Conservation (phyloP, 2,797 vertebrate genomes). For the Leptatherina wallacei region DNA sequence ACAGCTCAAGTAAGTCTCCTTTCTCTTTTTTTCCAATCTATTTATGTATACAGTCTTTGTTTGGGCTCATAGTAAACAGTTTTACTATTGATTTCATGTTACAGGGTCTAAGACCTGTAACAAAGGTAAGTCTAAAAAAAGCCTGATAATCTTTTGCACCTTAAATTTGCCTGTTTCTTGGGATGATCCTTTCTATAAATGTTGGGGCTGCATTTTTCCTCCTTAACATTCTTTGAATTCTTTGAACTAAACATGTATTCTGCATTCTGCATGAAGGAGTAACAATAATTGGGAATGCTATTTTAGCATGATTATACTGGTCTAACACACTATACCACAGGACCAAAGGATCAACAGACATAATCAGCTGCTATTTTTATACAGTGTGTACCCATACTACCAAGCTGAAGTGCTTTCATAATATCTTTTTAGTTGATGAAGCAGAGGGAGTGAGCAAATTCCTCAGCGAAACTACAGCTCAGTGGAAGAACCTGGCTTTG, state of each 20-base stretch:
- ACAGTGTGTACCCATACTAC: neutral
- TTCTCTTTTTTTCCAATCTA: neutral
- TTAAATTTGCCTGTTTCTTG: slow-evolving; percentile 48
- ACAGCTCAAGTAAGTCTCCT: slow-evolving; percentile 90
- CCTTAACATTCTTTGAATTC: slow-evolving; percentile 43
- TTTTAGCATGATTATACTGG: slow-evolving; percentile 50
- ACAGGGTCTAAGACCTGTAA: slow-evolving; percentile 82
- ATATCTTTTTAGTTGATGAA: slow-evolving; percentile 88
- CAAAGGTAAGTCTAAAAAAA: slow-evolving; percentile 80
- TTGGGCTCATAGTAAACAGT: slow-evolving; percentile 42
- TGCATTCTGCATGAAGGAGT: slow-evolving; percentile 60
- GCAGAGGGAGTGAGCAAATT: slow-evolving; percentile 93
- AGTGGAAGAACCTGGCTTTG: slow-evolving; percentile 95
- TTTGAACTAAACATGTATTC: slow-evolving; percentile 18
- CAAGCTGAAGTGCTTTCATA: neutral
- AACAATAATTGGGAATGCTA: slow-evolving; percentile 46
- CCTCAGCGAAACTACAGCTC: slow-evolving; percentile 90
- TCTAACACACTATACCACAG: slow-evolving; percentile 28
- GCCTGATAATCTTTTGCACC: slow-evolving; percentile 28
- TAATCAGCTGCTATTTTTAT: neutral
- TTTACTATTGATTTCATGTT: slow-evolving; percentile 78
- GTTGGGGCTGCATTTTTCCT: slow-evolving; percentile 39
- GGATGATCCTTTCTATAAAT: slow-evolving; percentile 30
- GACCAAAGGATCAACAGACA: slow-evolving; percentile 14
- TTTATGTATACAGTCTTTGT: slow-evolving; percentile 22